Conservation (phyloP, 1,140 invertebrate genomes). For the Rhopalosiphum padi region DNA sequence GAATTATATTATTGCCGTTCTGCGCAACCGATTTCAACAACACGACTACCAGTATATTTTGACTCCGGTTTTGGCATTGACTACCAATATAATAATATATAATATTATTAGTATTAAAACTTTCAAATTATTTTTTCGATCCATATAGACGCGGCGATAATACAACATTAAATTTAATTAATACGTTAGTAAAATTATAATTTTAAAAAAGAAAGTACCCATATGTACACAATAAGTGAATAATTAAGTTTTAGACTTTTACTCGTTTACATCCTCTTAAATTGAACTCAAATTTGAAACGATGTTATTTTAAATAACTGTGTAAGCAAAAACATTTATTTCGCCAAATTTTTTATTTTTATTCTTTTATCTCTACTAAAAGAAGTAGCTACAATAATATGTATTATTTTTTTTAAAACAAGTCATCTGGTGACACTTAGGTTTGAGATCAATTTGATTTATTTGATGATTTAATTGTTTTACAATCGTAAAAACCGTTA, state of each 20-base stretch:
- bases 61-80: neutral
- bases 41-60: neutral
- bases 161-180: neutral
- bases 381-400: neutral
- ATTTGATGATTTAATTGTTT: neutral
- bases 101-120: neutral
- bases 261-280: neutral
- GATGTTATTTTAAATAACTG: neutral
- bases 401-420: neutral
- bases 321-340: neutral
- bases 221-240: neutral
- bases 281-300: neutral
- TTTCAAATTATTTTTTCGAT: neutral
- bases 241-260: neutral
- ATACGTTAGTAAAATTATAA: neutral
- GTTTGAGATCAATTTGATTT: neutral
- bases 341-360: neutral
- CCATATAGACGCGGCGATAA: neutral
- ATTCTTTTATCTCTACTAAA: neutral
- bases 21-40: neutral
- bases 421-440: neutral
- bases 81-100: neutral
- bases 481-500: neutral
- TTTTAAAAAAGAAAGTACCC: neutral
- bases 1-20: neutral